Evolutionary conservation across 2,888 invertebrate genomes (phyloP).

Genomic region (Mesorhabditis spiculigera): DNA sequence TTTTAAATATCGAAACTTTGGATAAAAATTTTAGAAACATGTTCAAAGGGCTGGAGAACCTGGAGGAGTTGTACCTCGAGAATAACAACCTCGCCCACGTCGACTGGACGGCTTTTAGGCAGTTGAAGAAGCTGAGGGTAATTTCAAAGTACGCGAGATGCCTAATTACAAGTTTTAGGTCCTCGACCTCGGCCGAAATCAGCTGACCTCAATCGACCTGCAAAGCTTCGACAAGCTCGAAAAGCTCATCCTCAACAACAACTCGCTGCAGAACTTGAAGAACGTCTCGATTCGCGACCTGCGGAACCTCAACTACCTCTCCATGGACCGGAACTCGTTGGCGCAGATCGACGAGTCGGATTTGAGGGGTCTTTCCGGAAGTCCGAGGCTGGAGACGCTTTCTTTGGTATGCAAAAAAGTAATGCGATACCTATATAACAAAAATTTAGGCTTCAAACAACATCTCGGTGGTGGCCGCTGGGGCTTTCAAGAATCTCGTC

Average conservation of each 20-base stretch:
- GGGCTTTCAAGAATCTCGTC: neutral
- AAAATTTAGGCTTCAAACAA: slow-evolving; percentile 1
- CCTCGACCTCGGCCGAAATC: slow-evolving; percentile 12
- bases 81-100: slow-evolving; percentile 38
- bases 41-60: slow-evolving; percentile 54
- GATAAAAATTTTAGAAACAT: slow-evolving; percentile 28
- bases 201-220: slow-evolving; percentile 16
- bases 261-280: slow-evolving; percentile 40
- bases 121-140: slow-evolving; percentile 38
- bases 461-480: neutral
- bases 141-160: neutral
- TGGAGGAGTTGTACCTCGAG: slow-evolving; percentile 54
- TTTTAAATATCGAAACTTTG: neutral
- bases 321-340: slow-evolving; percentile 43
- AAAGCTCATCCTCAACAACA: slow-evolving; percentile 54
- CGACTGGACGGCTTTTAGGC: slow-evolving; percentile 41
- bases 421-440: neutral
- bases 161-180: neutral
- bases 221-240: slow-evolving; percentile 36
- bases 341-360: slow-evolving; percentile 39
- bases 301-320: slow-evolving; percentile 30
- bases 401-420: slow-evolving; percentile 18
- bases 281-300: slow-evolving; percentile 28
- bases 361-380: slow-evolving; percentile 29
- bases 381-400: slow-evolving; percentile 25